Percentiles rank a stretch among this genome's conserved stretches.
phyloP scores from a whole-genome alignment of 2,113 vertebrate species.

The Pseudonaja textilis region DNA sequence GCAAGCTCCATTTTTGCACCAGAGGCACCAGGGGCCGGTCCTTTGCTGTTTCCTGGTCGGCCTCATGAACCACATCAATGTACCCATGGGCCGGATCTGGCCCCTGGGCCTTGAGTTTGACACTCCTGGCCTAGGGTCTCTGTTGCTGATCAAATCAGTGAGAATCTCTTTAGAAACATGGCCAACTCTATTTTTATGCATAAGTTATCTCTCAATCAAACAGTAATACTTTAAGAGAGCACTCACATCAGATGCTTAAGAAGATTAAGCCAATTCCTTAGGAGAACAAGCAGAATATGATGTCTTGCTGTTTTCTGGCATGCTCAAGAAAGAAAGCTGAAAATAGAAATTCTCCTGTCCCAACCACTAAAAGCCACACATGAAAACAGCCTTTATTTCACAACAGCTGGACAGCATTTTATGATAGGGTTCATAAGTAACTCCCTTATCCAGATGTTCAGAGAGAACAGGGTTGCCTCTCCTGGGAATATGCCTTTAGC shows the following conservation, averaged over 20 bases:
- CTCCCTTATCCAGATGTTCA: background rate
- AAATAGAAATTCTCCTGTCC: slow-evolving; percentile 23
- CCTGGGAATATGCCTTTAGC: background rate
- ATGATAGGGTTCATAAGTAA: slow-evolving; percentile 14
- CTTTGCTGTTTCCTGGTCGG: no score
- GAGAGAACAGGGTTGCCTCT: background rate
- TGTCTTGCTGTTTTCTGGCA: slow-evolving; percentile 19
- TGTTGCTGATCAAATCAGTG: background rate
- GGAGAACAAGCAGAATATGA: background rate
- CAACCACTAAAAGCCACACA: slow-evolving; percentile 7
- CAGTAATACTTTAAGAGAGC: background rate
- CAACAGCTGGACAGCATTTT: slow-evolving; percentile 38
- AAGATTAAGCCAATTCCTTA: background rate
- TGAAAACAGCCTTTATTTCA: slow-evolving; percentile 42
- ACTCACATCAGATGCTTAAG: background rate
- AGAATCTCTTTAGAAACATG: background rate
- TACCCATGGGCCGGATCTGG: no score
- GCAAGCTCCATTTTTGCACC: no score
- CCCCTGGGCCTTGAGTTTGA: no score
- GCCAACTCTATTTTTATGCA: background rate
- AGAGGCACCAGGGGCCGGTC: no score
- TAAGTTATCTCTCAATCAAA: background rate
- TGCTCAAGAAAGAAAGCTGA: slow-evolving; percentile 38
- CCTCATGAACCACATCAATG: no score
- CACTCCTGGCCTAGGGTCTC: background rate